Conservation (phyloP, 2,797 vertebrate species). For the Pseudochirops cupreus region DNA sequence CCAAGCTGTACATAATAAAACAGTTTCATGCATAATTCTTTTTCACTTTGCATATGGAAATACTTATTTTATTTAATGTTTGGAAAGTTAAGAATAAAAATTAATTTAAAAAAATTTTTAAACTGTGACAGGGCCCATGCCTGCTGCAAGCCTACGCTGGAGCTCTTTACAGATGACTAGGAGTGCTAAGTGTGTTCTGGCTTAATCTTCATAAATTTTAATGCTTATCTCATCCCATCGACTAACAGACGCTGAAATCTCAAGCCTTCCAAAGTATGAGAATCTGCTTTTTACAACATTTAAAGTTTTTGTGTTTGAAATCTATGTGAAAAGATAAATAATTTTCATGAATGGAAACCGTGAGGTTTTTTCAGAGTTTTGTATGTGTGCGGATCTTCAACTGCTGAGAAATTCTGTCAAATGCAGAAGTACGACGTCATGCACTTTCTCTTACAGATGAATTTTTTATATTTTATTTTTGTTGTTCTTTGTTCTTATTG, state of each 20-base stretch:
- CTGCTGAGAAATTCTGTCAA: background rate
- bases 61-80: background rate
- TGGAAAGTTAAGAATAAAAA: background rate
- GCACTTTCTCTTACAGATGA: too few species aligned
- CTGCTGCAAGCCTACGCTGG: background rate
- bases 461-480: too few species aligned
- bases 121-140: background rate
- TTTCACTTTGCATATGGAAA: background rate
- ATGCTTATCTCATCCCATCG: background rate
- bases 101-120: background rate
- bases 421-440: too few species aligned
- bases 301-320: background rate
- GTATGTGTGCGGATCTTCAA: background rate
- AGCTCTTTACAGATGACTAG: background rate
- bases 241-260: background rate
- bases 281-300: background rate
- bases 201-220: background rate
- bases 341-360: background rate
- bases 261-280: background rate
- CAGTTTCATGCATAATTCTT: background rate
- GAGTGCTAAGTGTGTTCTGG: background rate
- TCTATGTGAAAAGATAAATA: background rate
- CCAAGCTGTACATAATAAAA: background rate
- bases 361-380: background rate
- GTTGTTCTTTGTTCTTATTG: too few species aligned